Conservation (phyloP, 2,888 invertebrate species). For the Drosophila pseudotakahashii region DNA sequence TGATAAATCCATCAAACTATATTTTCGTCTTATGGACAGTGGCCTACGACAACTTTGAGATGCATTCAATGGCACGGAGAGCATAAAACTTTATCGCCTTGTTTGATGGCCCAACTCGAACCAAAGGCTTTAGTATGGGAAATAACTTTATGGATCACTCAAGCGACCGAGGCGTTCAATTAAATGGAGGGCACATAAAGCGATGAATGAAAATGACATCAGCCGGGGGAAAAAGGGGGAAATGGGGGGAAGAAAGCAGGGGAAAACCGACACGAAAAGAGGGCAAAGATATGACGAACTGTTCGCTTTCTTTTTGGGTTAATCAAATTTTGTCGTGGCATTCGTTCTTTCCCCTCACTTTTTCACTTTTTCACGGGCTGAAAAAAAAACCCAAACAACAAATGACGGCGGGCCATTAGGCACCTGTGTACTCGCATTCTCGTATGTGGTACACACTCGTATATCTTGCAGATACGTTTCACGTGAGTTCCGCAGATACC, state of each 20-base stretch:
- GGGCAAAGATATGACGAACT: slow-evolving; percentile 25
- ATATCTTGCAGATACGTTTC: slow-evolving; percentile 59
- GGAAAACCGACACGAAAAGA: slow-evolving; percentile 4
- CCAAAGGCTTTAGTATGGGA: slow-evolving; percentile 14
- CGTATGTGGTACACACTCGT: slow-evolving; percentile 20
- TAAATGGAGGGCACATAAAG: slow-evolving; percentile 46
- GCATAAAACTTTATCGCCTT: slow-evolving; percentile 30
- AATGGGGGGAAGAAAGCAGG: background rate
- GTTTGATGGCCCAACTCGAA: slow-evolving; percentile 35
- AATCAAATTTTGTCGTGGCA: slow-evolving; percentile 68
- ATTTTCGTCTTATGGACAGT: slow-evolving; percentile 1
- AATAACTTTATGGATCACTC: slow-evolving; percentile 44
- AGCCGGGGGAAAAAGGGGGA: slow-evolving; percentile 5
- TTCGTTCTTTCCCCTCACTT: slow-evolving; percentile 36
- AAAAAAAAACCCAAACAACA: background rate
- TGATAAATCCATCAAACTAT: slow-evolving; percentile 16
- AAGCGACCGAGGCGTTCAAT: slow-evolving; percentile 30
- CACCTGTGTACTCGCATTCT: slow-evolving; percentile 56
- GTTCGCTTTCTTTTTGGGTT: slow-evolving; percentile 63
- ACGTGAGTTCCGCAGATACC: slow-evolving; percentile 59
- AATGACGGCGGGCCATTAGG: slow-evolving; percentile 53
- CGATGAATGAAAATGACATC: slow-evolving; percentile 68
- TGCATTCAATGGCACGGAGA: slow-evolving; percentile 25
- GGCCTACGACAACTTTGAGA: slow-evolving; percentile 8
- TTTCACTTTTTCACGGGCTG: background rate